phyloP scores from a whole-genome alignment of 2,888 invertebrate species.

The Pristionchus exspectatus region DNA sequence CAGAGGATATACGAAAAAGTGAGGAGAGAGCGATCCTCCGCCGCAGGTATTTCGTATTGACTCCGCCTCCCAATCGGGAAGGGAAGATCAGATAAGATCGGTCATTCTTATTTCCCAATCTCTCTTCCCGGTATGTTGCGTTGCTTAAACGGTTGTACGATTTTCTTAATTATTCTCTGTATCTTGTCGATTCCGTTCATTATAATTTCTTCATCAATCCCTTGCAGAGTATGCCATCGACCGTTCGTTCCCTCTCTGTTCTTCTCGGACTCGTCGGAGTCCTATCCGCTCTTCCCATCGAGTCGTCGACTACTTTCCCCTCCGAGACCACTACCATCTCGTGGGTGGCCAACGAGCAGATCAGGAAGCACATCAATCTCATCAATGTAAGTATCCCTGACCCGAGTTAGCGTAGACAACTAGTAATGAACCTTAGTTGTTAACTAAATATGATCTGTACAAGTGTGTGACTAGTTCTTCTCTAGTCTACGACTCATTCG shows the following conservation, averaged over 20 bases:
- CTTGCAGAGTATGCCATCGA: neutral
- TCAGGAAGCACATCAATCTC: conserved; percentile 38
- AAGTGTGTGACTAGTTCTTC: no score
- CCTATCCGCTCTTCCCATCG: neutral
- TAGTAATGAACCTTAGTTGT: neutral
- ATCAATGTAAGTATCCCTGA: neutral
- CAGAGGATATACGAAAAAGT: no score
- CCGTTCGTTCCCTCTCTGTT: neutral
- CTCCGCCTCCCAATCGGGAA: neutral
- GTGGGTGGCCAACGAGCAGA: neutral
- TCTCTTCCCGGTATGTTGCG: neutral
- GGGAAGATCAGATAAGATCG: neutral
- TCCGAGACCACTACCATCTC: neutral
- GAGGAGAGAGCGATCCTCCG: neutral
- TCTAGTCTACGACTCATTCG: no score
- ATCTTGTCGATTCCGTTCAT: neutral
- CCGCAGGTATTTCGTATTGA: neutral
- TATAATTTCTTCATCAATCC: neutral
- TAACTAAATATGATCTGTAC: no score
- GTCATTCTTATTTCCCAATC: neutral
- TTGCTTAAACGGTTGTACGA: no score
- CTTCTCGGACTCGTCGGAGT: neutral
- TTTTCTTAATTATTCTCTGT: neutral
- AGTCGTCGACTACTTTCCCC: neutral
- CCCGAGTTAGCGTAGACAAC: neutral